These are phyloP conservation scores for human DNA, from an alignment of 2,113 vertebrate species.

Conservation along the genomic window GRCh38 chr9:21011501-21012000, in stretches of 20 bases:
- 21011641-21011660: constrained; percentile 88
- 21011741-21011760: background rate
- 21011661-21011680: constrained; percentile 85
- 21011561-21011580: background rate
- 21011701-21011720: background rate
- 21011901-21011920: background rate
- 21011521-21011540: background rate
- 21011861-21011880: background rate
- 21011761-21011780: background rate
- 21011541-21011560: background rate
- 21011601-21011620: constrained; percentile 89
- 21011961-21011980: constrained; percentile 6
- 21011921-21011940: background rate
- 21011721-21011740: background rate
- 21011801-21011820: constrained; percentile 2
- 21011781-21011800: background rate
- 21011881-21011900: background rate
- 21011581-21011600: constrained; percentile 90
- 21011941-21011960: constrained; percentile 17
- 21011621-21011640: constrained; percentile 91
- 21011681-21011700: constrained; percentile 89
- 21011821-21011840: background rate
- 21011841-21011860: too few relatives aligned
- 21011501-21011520: constrained; percentile 35
- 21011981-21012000: constrained; percentile 47